A percentile compares a stretch with the other conserved stretches of the same genome.
phyloP scores from a whole-genome alignment of 1,140 invertebrate species.

The Ladona fulva region DNA sequence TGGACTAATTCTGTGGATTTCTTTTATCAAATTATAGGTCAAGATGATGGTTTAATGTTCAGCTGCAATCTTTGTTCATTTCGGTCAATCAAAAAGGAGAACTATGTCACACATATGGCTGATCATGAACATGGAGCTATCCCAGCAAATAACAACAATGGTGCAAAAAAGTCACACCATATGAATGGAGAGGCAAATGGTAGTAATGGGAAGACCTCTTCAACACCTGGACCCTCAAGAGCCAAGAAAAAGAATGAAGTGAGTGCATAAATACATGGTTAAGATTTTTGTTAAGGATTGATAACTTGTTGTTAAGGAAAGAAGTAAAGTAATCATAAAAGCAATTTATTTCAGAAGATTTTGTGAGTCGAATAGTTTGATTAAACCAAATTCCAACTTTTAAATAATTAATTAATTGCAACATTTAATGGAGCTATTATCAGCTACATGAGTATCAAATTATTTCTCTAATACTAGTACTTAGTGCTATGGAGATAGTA shows the following conservation, averaged over 20 bases:
- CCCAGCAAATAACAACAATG: slow-evolving; percentile 16
- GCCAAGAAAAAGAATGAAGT: background rate
- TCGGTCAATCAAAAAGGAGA: slow-evolving; percentile 39
- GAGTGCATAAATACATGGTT: background rate
- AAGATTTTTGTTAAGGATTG: no score
- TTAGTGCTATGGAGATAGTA: no score
- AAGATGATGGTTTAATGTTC: slow-evolving; percentile 36
- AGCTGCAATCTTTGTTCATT: slow-evolving; percentile 40
- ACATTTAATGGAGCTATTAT: no score
- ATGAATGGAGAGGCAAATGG: background rate
- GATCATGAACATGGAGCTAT: slow-evolving; percentile 34
- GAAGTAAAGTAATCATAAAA: no score
- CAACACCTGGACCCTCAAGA: background rate
- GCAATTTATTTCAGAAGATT: no score
- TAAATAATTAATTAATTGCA: no score
- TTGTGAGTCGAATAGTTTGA: no score
- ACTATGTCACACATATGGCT: slow-evolving; percentile 37
- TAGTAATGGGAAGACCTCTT: background rate
- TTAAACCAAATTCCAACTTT: no score
- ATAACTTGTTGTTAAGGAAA: no score
- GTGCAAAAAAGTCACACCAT: background rate
- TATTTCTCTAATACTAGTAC: no score
- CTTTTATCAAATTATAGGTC: slow-evolving; percentile 19
- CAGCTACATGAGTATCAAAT: no score
- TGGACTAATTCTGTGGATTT: slow-evolving; percentile 20